Evolutionary conservation across 2,113 vertebrate species (phyloP).

Genomic region (Synodontis membranacea): DNA sequence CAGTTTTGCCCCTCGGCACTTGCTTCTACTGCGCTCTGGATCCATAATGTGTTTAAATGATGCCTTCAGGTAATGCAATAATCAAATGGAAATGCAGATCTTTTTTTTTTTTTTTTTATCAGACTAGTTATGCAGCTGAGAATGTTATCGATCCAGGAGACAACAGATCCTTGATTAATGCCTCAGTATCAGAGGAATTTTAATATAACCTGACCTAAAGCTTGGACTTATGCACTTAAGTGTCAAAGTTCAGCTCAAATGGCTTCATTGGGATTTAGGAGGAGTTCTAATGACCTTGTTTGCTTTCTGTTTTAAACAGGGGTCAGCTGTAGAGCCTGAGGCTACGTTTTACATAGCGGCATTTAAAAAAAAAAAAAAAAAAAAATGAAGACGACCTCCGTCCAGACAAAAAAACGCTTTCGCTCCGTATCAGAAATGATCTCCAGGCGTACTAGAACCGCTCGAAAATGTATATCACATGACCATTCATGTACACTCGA

Average conservation of each 20-base stretch:
- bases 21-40: constrained; percentile 14
- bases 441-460: no score
- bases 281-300: background rate
- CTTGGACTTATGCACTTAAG: background rate
- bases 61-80: constrained; percentile 21
- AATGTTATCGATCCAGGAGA: constrained; percentile 5
- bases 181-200: background rate
- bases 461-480: no score
- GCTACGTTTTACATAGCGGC: no score
- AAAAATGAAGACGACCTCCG: no score
- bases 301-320: background rate
- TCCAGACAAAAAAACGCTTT: no score
- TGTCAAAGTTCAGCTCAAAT: constrained; percentile 22
- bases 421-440: no score
- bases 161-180: background rate
- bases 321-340: background rate
- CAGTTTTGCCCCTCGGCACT: background rate
- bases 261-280: background rate
- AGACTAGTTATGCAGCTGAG: constrained; percentile 10
- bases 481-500: no score
- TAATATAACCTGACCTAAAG: background rate
- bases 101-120: background rate
- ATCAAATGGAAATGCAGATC: background rate
- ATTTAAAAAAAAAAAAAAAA: no score
- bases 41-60: constrained; percentile 39